Percentiles rank a stretch among this genome's conserved stretches.
These are phyloP conservation scores for Peromyscus polionotus DNA, from an alignment of 2,113 vertebrate species.

Conservation along the genomic window DNA sequence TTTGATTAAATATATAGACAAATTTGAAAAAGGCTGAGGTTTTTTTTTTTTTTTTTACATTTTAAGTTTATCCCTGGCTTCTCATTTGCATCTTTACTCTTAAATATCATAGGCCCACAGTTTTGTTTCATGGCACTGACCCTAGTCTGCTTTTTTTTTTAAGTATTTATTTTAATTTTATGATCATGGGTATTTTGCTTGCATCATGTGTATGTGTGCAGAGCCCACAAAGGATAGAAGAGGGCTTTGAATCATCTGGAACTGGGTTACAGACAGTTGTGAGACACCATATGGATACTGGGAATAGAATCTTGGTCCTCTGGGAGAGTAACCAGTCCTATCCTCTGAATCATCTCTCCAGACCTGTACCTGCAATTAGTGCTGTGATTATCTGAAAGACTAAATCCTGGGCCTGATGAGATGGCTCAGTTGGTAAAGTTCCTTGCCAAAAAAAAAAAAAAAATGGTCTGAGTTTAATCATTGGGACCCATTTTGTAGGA, in stretches of 20 bases:
- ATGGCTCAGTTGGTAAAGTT: background rate
- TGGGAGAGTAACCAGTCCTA: background rate
- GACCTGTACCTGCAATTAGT: background rate
- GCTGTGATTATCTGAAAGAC: background rate
- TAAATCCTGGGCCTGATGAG: background rate
- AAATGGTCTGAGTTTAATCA: background rate
- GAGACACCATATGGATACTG: background rate
- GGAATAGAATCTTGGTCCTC: background rate
- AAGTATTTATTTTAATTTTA: background rate
- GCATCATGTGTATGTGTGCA: background rate
- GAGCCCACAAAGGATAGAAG: background rate
- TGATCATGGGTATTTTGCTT: background rate
- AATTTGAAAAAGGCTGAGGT: background rate
- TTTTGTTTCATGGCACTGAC: background rate
- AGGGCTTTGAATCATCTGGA: background rate
- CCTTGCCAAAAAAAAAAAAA: background rate
- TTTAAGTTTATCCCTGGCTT: background rate
- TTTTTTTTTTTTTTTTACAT: background rate
- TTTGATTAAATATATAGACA: slow-evolving; percentile 15
- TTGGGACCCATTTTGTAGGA: background rate
- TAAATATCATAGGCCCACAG: background rate
- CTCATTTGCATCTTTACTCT: slow-evolving; percentile 31
- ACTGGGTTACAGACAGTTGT: background rate
- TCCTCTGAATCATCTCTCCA: background rate
- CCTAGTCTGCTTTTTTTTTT: background rate